Conservation (phyloP, 1,140 invertebrate genomes). For the Drosophila setifemur region DNA sequence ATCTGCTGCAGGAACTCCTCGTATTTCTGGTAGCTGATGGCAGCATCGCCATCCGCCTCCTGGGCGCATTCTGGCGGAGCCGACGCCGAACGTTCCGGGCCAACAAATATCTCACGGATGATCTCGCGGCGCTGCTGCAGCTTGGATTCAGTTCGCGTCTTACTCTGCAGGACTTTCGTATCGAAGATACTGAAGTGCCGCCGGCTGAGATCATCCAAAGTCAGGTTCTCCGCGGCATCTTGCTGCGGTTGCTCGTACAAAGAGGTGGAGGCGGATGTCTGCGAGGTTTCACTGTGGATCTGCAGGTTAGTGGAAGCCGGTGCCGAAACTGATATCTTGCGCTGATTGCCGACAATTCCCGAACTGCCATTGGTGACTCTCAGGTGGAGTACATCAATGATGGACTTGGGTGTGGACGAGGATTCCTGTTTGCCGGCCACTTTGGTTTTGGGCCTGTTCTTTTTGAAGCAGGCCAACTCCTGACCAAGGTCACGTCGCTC, state of each 20-base stretch:
- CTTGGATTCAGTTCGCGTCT: constrained; percentile 90
- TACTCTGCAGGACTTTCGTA: constrained; percentile 88
- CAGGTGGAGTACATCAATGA: constrained; percentile 77
- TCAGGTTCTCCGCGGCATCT: constrained; percentile 39
- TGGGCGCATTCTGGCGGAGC: constrained; percentile 84
- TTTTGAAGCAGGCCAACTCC: constrained; percentile 53
- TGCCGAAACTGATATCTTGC: constrained; percentile 7
- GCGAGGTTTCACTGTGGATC: constrained; percentile 72
- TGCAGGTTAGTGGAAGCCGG: constrained; percentile 81
- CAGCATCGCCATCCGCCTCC: constrained; percentile 23
- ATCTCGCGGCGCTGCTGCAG: constrained; percentile 89
- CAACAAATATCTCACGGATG: constrained; percentile 91
- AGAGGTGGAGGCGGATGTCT: constrained; percentile 65
- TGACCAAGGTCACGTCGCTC: constrained; percentile 82
- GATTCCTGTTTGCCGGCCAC: constrained; percentile 40
- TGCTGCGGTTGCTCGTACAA: constrained; percentile 83
- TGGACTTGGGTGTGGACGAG: constrained; percentile 57
- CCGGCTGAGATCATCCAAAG: constrained; percentile 84
- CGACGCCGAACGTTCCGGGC: constrained; percentile 86
- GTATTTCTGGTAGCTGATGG: constrained; percentile 76
- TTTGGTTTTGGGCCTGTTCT: constrained; percentile 30
- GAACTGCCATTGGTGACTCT: constrained; percentile 59
- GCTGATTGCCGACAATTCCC: constrained; percentile 23
- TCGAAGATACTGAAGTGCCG: constrained; percentile 85
- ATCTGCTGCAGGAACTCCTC: constrained; percentile 79